phyloP scores from a whole-genome alignment of 2,797 vertebrate species.

The Chelidonichthys spinosus region DNA sequence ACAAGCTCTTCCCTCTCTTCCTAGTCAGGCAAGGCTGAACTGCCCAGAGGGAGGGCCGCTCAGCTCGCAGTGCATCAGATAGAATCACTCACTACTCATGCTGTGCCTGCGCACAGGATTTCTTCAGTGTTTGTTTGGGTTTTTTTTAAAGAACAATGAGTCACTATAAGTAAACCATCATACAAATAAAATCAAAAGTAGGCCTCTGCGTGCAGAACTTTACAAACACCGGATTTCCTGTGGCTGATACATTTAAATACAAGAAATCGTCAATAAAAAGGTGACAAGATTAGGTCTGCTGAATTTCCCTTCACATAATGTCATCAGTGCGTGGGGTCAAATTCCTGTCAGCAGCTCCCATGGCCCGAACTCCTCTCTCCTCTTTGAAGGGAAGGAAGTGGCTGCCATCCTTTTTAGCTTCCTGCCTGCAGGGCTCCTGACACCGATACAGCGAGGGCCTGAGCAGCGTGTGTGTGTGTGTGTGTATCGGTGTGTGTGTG shows the following conservation, averaged over 20 bases:
- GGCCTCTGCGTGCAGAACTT: not conserved
- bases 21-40: constrained; percentile 77
- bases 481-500: constrained; percentile 59
- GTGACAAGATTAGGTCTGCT: constrained; percentile 37
- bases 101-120: constrained; percentile 59
- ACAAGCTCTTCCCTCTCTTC: constrained; percentile 67
- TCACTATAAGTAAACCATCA: constrained; percentile 28
- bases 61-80: constrained; percentile 77
- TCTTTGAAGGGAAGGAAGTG: constrained; percentile 57
- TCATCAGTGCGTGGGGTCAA: constrained; percentile 53
- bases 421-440: constrained; percentile 76
- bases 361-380: constrained; percentile 26
- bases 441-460: constrained; percentile 73
- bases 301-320: constrained; percentile 39
- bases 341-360: constrained; percentile 52
- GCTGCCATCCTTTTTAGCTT: constrained; percentile 74
- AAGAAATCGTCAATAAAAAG: constrained; percentile 43
- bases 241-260: constrained; percentile 22
- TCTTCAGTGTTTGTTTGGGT: constrained; percentile 25
- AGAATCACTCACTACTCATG: constrained; percentile 76
- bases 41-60: constrained; percentile 79
- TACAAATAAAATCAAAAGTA: constrained; percentile 6
- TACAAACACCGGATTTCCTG: constrained; percentile 18
- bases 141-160: constrained; percentile 19
- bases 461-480: constrained; percentile 37